phyloP scores from a whole-genome alignment of 2,797 vertebrate species.

The Pitangus sulphuratus region DNA sequence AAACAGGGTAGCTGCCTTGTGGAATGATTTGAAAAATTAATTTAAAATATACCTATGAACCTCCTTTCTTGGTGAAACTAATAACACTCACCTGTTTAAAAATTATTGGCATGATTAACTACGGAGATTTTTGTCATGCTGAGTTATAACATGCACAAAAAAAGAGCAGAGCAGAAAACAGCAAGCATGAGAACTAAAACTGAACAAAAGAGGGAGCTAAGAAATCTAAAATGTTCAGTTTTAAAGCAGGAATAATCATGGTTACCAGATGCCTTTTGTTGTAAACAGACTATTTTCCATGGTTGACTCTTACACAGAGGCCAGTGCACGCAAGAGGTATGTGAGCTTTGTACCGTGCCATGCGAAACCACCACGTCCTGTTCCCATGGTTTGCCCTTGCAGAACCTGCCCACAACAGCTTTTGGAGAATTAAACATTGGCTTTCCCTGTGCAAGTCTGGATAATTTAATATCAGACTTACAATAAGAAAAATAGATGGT shows the following conservation, averaged over 20 bases:
- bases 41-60: background rate
- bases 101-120: background rate
- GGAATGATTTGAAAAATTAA: background rate
- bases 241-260: conserved; percentile 16
- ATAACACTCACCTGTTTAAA: background rate
- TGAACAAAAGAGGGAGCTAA: conserved; percentile 72
- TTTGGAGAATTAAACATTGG: background rate
- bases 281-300: conserved; percentile 12
- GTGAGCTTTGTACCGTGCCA: background rate
- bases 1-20: background rate
- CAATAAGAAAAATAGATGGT: background rate
- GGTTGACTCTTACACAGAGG: background rate
- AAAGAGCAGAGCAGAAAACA: background rate
- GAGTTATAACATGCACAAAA: background rate
- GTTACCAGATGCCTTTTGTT: conserved; percentile 37
- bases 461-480: background rate
- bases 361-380: rapidly evolving
- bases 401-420: background rate
- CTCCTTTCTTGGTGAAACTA: background rate
- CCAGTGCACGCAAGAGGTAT: background rate
- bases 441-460: background rate
- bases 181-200: background rate
- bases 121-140: background rate
- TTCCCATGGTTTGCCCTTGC: background rate
- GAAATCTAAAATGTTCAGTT: conserved; percentile 48